Base-by-base conservation (phyloP, 2,888 invertebrate species). In the Trissonchulus sp. region DNA sequence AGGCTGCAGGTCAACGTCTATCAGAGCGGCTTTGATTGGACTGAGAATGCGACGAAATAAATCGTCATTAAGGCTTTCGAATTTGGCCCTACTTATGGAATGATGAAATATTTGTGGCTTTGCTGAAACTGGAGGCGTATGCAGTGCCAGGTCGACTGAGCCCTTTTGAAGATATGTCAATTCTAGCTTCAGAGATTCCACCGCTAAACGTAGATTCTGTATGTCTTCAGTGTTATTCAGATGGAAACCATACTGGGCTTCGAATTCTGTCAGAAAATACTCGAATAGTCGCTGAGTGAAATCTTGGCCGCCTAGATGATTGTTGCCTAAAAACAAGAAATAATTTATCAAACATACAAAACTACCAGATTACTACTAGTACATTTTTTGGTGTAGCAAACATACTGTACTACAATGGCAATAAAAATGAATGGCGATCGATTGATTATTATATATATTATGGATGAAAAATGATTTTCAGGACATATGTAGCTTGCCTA, bases 291-390 rank as follows among this genome's bases (percentile, higher is more conserved):
- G 81, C 76, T 86, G 84, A 78, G 87, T 88, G 81, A 88, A 87
- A 78, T 88, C 88, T 78, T 88, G 87, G 1, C 88, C 88, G 23
- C 88, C 88, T 1, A 88, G 81, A 72, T 86, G 84, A 79, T 88
- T 88, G 80, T 88, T 88, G 63, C 87, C 84, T 84, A 78, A 31
- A 75, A 75, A 33, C 23, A n/a, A 74, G 28, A 71, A 48, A 48
- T n/a, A n/a, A n/a, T n/a, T n/a, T n/a, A n/a, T n/a, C n/a, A n/a
- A n/a, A n/a, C n/a, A n/a, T n/a, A n/a, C n/a, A n/a, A n/a, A n/a
- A n/a, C n/a, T n/a, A n/a, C n/a, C n/a, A n/a, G n/a, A n/a, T n/a
- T n/a, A n/a, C n/a, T n/a, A n/a, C n/a, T n/a, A n/a, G n/a, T n/a
- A n/a, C n/a, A n/a, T n/a, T n/a, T n/a, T n/a, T n/a, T n/a, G n/a